A percentile compares a stretch with the other conserved stretches of the same genome.
Conservation (phyloP, 2,113 vertebrate species). For the Nestor notabilis region DNA sequence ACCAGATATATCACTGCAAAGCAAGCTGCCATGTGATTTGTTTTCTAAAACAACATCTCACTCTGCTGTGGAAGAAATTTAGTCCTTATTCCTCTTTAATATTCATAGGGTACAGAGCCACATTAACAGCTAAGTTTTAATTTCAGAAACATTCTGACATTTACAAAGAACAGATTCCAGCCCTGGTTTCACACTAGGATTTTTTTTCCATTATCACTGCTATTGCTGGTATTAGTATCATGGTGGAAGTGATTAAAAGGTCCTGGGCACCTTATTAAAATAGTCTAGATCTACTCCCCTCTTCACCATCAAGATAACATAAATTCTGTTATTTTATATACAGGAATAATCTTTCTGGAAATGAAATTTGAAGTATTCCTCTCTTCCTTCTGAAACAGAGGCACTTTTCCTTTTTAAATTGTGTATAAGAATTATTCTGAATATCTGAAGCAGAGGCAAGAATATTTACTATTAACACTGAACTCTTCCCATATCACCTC, state of each 20-base stretch:
- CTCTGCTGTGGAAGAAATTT: not conserved
- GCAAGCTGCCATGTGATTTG: not conserved
- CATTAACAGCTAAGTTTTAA: constrained; percentile 40
- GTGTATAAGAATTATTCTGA: not conserved
- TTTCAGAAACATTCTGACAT: constrained; percentile 47
- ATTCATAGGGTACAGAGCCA: not conserved
- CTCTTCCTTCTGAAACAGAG: not conserved
- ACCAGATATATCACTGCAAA: not conserved
- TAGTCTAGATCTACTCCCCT: not conserved
- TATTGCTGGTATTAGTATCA: constrained; percentile 27
- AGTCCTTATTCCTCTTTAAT: constrained; percentile 27
- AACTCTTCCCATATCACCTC: not conserved
- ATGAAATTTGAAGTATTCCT: not conserved
- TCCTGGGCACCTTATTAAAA: constrained; percentile 12
- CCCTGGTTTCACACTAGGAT: not conserved
- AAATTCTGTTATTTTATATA: not conserved
- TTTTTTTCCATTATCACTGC: not conserved
- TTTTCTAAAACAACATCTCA: constrained; percentile 36
- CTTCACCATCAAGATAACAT: not conserved
- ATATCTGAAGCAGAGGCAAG: not conserved
- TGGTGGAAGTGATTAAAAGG: constrained; percentile 37
- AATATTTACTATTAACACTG: not conserved
- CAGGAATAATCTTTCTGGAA: not conserved
- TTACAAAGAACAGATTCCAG: constrained; percentile 9
- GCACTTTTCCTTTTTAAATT: not conserved